These are phyloP conservation scores for Myzus persicae DNA, from an alignment of 1,140 invertebrate species.

Conservation along the genomic window DNA sequence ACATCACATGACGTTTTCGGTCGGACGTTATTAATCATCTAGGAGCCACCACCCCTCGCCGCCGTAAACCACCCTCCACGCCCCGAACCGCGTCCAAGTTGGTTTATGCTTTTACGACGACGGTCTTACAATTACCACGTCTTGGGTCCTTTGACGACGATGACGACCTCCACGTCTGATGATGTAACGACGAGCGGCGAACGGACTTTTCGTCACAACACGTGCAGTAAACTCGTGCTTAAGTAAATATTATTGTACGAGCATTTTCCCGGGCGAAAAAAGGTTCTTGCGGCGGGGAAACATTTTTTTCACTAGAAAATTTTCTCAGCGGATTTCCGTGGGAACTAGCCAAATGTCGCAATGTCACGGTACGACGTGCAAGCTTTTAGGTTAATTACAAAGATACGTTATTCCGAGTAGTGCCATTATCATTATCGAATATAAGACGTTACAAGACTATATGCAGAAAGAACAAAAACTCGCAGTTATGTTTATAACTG, in stretches of 20 bases:
- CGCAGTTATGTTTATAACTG: no score
- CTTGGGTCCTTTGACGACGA: slow-evolving; percentile 1
- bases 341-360: not conserved
- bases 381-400: not conserved
- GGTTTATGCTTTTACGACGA: slow-evolving; percentile 35
- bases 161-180: not conserved
- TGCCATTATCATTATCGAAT: not conserved
- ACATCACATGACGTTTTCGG: slow-evolving; percentile 41
- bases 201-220: not conserved
- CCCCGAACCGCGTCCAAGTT: no score
- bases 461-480: not conserved
- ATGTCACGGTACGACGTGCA: not conserved
- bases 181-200: not conserved
- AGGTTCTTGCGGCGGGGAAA: no score
- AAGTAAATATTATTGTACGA: no score
- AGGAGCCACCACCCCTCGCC: not conserved
- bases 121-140: slow-evolving; percentile 28
- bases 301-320: not conserved
- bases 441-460: not conserved
- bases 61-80: not conserved
- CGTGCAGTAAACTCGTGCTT: not conserved
- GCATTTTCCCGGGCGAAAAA: not conserved
- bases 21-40: slow-evolving; percentile 49
- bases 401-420: not conserved
- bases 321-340: not conserved